These are phyloP conservation scores for Sparus aurata DNA, from an alignment of 2,797 vertebrate species.

Conservation along the genomic window DNA sequence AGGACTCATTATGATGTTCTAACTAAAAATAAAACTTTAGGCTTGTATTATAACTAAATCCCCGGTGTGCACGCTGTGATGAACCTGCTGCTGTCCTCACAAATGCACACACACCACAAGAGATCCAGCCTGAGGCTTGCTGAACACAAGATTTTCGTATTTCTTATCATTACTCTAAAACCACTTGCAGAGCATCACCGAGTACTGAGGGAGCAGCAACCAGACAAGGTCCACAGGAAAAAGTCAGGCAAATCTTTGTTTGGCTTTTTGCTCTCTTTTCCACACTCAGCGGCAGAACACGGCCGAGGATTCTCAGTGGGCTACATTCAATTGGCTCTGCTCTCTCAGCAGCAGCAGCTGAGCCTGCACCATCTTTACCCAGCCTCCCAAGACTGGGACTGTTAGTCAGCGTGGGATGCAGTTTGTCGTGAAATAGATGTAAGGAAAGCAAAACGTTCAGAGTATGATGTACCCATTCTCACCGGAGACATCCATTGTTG, in stretches of 20 bases:
- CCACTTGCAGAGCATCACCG: slow-evolving; percentile 6
- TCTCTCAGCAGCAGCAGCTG: slow-evolving; percentile 46
- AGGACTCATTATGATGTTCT: background rate
- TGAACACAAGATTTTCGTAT: slow-evolving; percentile 31
- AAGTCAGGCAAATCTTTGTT: slow-evolving; percentile 59
- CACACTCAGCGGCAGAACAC: slow-evolving; percentile 57
- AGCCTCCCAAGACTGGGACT: slow-evolving; percentile 31
- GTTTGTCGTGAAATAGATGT: slow-evolving; percentile 29
- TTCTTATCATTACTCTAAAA: slow-evolving; percentile 30
- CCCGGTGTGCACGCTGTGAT: background rate
- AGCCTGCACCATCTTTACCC: slow-evolving; percentile 34
- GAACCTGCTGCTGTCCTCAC: slow-evolving; percentile 13
- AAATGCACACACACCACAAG: slow-evolving; percentile 2
- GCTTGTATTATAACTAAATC: background rate
- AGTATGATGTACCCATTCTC: slow-evolving; percentile 19
- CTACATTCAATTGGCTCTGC: slow-evolving; percentile 70
- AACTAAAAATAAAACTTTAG: background rate
- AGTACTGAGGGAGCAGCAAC: slow-evolving; percentile 30
- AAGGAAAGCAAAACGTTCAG: slow-evolving; percentile 10
- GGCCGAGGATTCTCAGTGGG: slow-evolving; percentile 54
- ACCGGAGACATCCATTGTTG: background rate
- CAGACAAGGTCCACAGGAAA: slow-evolving; percentile 48
- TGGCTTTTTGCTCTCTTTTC: slow-evolving; percentile 62
- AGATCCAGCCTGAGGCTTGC: slow-evolving; percentile 22
- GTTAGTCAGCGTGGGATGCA: slow-evolving; percentile 32